Evolutionary conservation across 2,888 invertebrate species (phyloP).

Genomic region (Lamproptera curius): DNA sequence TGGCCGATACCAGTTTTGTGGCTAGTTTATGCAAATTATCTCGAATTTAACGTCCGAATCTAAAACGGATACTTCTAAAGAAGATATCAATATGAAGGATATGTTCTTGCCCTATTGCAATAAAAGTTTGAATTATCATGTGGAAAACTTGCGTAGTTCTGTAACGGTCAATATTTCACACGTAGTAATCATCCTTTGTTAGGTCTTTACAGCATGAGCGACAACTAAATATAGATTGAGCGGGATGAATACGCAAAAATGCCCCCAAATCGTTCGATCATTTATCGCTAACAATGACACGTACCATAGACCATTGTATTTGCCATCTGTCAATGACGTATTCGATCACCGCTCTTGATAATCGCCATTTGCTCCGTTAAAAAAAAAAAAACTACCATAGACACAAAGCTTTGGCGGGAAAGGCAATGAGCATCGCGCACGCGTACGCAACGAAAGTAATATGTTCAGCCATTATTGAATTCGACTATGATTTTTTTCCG

Average conservation of each 20-base stretch:
- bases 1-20: no score
- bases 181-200: constrained; percentile 16
- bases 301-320: constrained; percentile 49
- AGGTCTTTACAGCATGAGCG: constrained; percentile 47
- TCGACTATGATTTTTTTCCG: constrained; percentile 33
- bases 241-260: constrained; percentile 62
- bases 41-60: no score
- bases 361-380: constrained; percentile 52
- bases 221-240: constrained; percentile 36
- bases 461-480: constrained; percentile 59
- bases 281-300: constrained; percentile 54
- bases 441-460: constrained; percentile 42
- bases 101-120: no score
- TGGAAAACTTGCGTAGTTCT: neutral
- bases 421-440: constrained; percentile 51
- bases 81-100: no score
- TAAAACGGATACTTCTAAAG: no score
- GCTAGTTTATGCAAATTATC: no score
- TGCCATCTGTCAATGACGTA: constrained; percentile 69
- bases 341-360: constrained; percentile 56
- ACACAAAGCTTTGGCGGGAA: no score
- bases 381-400: no score
- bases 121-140: no score
- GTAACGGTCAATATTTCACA: constrained; percentile 10
- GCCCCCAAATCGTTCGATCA: constrained; percentile 57